A percentile compares a stretch with the other conserved stretches of the same genome.
Evolutionary conservation across 2,888 invertebrate species (phyloP).

Genomic region (Eupsilia transversa): DNA sequence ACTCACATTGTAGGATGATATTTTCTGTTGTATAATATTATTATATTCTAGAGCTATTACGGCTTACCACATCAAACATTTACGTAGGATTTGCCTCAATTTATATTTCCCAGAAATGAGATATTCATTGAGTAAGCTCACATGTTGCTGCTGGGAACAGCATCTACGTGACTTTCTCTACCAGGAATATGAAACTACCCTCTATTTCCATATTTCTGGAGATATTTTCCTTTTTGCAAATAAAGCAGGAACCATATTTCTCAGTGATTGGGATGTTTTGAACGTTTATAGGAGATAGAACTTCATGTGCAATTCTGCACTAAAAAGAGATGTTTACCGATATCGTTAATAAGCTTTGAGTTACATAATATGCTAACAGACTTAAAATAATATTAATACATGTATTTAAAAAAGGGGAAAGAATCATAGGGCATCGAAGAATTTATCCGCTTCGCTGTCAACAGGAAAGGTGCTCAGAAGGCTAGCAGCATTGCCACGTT

Average conservation of each 20-base stretch:
- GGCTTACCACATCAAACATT: neutral
- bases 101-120: constrained; percentile 3
- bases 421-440: too few relatives aligned
- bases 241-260: neutral
- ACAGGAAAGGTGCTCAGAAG: too few relatives aligned
- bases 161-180: neutral
- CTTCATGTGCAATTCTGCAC: neutral
- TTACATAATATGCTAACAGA: too few relatives aligned
- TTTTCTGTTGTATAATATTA: constrained; percentile 1
- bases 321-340: neutral
- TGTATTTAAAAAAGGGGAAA: too few relatives aligned
- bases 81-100: neutral
- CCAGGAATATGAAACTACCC: constrained; percentile 9
- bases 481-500: too few relatives aligned
- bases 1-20: neutral
- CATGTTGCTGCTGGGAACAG: neutral
- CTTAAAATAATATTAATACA: too few relatives aligned
- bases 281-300: neutral
- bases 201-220: neutral
- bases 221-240: neutral
- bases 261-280: neutral
- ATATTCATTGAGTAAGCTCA: neutral
- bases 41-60: neutral
- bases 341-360: neutral
- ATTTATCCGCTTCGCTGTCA: too few relatives aligned